These are phyloP conservation scores for Drosophila paulistorum DNA, from an alignment of 1,140 invertebrate genomes.

Conservation along the genomic window DNA sequence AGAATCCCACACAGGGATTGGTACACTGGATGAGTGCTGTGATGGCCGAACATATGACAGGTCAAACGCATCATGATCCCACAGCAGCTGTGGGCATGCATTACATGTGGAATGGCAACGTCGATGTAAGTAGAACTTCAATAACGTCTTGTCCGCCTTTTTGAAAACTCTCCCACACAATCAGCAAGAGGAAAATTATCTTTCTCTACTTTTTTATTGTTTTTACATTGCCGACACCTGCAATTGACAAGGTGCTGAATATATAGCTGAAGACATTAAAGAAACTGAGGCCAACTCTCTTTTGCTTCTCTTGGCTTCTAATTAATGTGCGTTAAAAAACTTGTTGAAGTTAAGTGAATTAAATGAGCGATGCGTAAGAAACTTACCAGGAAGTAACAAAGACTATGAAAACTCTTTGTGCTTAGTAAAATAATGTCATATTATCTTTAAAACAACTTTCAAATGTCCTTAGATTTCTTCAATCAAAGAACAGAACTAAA, in stretches of 20 bases:
- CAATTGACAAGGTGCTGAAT: constrained; percentile 29
- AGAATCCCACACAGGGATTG: constrained; percentile 87
- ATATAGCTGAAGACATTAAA: background rate
- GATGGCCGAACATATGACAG: constrained; percentile 91
- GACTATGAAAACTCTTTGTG: background rate
- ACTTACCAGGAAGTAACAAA: constrained; percentile 8
- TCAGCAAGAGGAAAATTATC: background rate
- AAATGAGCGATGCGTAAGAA: constrained; percentile 46
- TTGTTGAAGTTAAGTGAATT: constrained; percentile 58
- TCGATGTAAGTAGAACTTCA: constrained; percentile 84
- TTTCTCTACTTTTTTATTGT: background rate
- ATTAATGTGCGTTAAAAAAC: constrained; percentile 60
- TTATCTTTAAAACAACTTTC: background rate
- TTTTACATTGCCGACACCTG: constrained; percentile 1
- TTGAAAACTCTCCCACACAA: background rate
- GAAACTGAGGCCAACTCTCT: constrained; percentile 1
- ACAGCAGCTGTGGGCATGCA: constrained; percentile 86
- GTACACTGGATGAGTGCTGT: constrained; percentile 92
- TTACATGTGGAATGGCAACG: constrained; percentile 88
- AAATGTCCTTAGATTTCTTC: background rate
- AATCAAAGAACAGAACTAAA: no score
- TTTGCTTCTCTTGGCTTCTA: constrained; percentile 16
- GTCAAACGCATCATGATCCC: constrained; percentile 86
- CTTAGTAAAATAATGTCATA: background rate
- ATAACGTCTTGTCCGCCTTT: background rate